phyloP scores from a whole-genome alignment of 2,888 invertebrate genomes.

The Scaptomyza caliginosa region DNA sequence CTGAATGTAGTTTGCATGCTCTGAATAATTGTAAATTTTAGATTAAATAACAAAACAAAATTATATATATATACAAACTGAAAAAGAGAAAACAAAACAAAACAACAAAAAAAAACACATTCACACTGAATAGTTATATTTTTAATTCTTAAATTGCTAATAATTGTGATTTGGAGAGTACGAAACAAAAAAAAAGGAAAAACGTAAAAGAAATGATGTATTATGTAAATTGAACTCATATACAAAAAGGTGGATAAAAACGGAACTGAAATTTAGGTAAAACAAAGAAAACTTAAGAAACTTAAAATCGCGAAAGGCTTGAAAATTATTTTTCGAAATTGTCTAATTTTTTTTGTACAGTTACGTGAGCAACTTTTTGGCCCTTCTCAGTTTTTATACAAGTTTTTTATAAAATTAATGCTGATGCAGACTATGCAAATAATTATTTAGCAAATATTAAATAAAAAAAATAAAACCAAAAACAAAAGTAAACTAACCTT shows the following conservation, averaged over 20 bases:
- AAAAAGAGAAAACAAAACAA: constrained; percentile 9
- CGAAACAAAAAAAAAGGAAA: constrained; percentile 59
- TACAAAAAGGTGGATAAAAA: constrained; percentile 57
- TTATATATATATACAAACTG: constrained; percentile 46
- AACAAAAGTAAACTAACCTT: neutral
- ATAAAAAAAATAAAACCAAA: neutral
- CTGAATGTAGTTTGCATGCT: constrained; percentile 49
- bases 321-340: constrained; percentile 70
- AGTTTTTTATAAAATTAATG: constrained; percentile 29
- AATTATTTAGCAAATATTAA: constrained; percentile 35
- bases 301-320: constrained; percentile 60
- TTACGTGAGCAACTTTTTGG: constrained; percentile 54
- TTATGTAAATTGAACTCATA: constrained; percentile 61
- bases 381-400: constrained; percentile 55
- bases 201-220: constrained; percentile 31
- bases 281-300: constrained; percentile 38
- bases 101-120: constrained; percentile 21
- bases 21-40: constrained; percentile 58
- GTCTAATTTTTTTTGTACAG: constrained; percentile 46
- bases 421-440: constrained; percentile 29
- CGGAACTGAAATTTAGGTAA: constrained; percentile 75
- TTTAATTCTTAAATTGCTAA: constrained; percentile 76
- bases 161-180: constrained; percentile 82
- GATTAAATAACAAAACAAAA: constrained; percentile 37
- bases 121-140: constrained; percentile 72